Evolutionary conservation across 2,888 invertebrate genomes (phyloP).

Genomic region (Phengaris alcon): DNA sequence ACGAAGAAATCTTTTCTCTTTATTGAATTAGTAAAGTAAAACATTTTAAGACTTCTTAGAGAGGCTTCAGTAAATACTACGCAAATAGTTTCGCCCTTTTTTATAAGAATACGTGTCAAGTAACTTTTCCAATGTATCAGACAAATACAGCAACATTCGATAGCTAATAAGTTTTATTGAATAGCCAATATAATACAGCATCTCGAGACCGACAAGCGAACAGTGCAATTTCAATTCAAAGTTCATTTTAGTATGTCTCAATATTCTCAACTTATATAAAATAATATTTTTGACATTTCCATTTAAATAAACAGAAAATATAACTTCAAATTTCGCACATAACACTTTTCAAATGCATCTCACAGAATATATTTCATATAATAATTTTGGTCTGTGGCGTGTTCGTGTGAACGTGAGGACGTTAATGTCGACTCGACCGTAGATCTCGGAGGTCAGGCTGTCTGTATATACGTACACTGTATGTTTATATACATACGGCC

Average conservation of each 20-base stretch:
- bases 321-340: background rate
- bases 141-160: too few relatives aligned
- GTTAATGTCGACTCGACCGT: slow-evolving; percentile 11
- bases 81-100: too few relatives aligned
- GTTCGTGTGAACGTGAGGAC: background rate
- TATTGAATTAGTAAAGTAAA: too few relatives aligned
- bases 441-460: background rate
- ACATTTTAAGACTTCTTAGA: too few relatives aligned
- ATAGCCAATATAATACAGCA: too few relatives aligned
- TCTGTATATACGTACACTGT: background rate
- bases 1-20: too few relatives aligned
- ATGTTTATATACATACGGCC: background rate
- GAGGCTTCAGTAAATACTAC: too few relatives aligned
- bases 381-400: background rate
- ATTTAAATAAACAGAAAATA: background rate
- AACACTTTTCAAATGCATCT: slow-evolving; percentile 6
- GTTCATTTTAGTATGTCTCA: background rate
- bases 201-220: too few relatives aligned
- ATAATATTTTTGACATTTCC: background rate
- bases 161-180: too few relatives aligned
- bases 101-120: too few relatives aligned
- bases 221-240: background rate
- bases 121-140: too few relatives aligned
- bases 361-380: background rate
- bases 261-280: background rate